Conservation (phyloP, 2,888 invertebrate species). For the Anarsia innoxiella region DNA sequence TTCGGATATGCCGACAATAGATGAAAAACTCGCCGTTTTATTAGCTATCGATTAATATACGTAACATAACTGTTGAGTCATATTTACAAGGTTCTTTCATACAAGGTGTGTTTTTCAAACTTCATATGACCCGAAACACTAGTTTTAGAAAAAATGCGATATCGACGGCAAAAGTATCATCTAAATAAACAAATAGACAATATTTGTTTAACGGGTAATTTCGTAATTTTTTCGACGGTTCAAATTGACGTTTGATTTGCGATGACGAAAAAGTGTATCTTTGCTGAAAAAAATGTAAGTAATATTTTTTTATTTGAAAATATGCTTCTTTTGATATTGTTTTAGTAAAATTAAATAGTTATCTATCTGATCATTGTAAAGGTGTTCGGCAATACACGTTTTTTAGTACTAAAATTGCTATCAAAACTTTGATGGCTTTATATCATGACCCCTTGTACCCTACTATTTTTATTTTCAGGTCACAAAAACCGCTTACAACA, state of each 20-base stretch:
- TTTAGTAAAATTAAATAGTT: conserved; percentile 1
- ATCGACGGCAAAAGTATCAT: not conserved
- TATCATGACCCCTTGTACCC: conserved; percentile 4
- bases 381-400: not conserved
- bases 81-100: too few relatives aligned
- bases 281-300: conserved; percentile 4
- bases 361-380: not conserved
- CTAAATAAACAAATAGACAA: not conserved
- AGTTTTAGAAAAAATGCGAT: not conserved
- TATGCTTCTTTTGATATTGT: conserved; percentile 1
- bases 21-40: too few relatives aligned
- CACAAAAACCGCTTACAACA: not conserved
- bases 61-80: too few relatives aligned
- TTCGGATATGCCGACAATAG: too few relatives aligned
- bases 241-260: not conserved
- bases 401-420: not conserved
- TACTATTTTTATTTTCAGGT: conserved; percentile 1
- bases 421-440: conserved; percentile 3
- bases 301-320: conserved; percentile 7
- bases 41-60: too few relatives aligned
- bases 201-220: not conserved
- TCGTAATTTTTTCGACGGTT: not conserved
- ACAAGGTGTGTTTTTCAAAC: too few relatives aligned
- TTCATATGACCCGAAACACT: conserved; percentile 3
- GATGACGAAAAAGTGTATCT: not conserved